These are phyloP conservation scores for Poecilia gillii DNA, from an alignment of 2,797 vertebrate species.

Conservation along the genomic window DNA sequence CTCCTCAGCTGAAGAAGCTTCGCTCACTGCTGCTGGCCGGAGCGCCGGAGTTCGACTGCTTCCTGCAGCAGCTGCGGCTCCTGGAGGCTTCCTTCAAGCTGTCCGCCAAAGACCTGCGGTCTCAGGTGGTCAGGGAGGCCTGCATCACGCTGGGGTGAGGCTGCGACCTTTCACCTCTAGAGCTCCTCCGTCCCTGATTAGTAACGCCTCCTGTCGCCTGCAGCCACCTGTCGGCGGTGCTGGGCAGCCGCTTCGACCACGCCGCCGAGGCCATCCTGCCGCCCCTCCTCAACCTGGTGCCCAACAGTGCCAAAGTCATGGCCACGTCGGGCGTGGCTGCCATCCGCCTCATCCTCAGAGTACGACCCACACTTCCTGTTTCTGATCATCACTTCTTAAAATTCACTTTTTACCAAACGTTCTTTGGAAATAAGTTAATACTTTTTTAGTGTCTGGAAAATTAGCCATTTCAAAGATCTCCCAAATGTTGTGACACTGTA, in stretches of 20 bases:
- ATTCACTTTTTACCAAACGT: too few relatives aligned
- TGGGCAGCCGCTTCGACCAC: slow-evolving; percentile 94
- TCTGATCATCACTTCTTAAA: neutral
- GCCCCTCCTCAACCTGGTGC: slow-evolving; percentile 90
- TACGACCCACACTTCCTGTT: slow-evolving; percentile 65
- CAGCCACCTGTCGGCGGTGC: slow-evolving; percentile 91
- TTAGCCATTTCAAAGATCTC: too few relatives aligned
- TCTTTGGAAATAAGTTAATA: too few relatives aligned
- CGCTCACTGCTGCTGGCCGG: slow-evolving; percentile 92
- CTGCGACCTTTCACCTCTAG: neutral
- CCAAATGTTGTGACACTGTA: too few relatives aligned
- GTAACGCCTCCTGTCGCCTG: neutral
- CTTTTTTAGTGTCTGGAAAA: too few relatives aligned
- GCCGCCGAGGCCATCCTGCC: slow-evolving; percentile 93
- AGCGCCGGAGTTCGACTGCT: slow-evolving; percentile 89
- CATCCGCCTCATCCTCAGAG: slow-evolving; percentile 91
- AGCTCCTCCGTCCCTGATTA: neutral
- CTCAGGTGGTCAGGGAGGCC: slow-evolving; percentile 94
- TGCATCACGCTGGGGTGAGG: slow-evolving; percentile 94
- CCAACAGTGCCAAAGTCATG: slow-evolving; percentile 96
- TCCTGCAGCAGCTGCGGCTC: slow-evolving; percentile 90
- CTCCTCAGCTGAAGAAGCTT: slow-evolving; percentile 90
- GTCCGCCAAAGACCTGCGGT: slow-evolving; percentile 93
- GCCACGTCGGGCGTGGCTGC: slow-evolving; percentile 91
- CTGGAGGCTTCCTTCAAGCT: slow-evolving; percentile 91